Percentiles rank a stretch among this genome's conserved stretches.
These are phyloP conservation scores for Rhinichthys klamathensis DNA, from an alignment of 2,113 vertebrate species.

Conservation along the genomic window DNA sequence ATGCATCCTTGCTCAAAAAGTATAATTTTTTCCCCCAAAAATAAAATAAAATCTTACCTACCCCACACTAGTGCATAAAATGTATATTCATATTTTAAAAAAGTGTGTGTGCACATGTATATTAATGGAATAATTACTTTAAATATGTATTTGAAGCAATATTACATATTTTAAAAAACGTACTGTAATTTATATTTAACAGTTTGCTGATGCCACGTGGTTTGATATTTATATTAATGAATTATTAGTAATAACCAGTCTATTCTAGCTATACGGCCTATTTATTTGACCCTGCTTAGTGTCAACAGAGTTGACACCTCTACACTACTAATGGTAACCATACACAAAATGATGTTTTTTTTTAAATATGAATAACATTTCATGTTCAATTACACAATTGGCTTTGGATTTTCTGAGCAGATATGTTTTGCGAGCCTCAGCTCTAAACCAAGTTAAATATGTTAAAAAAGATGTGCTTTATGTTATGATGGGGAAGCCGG, in stretches of 20 bases:
- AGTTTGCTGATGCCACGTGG: background rate
- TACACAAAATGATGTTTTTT: background rate
- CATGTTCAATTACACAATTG: background rate
- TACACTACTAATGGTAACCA: background rate
- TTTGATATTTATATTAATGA: background rate
- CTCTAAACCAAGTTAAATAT: background rate
- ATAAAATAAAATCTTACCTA: too few species aligned
- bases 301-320: background rate
- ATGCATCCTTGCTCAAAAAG: too few species aligned
- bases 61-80: too few species aligned
- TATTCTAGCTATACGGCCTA: background rate
- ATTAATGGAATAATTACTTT: too few species aligned
- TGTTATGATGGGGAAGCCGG: background rate
- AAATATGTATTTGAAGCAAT: too few species aligned
- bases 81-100: too few species aligned
- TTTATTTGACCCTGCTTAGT: background rate
- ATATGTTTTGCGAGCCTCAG: background rate
- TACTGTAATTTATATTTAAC: background rate
- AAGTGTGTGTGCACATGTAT: too few species aligned
- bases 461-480: background rate
- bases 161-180: too few species aligned
- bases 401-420: background rate
- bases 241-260: background rate
- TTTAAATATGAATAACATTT: too few species aligned
- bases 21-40: too few species aligned